Evolutionary conservation across 1,140 invertebrate species (phyloP).

Genomic region (Drosophila pandora): DNA sequence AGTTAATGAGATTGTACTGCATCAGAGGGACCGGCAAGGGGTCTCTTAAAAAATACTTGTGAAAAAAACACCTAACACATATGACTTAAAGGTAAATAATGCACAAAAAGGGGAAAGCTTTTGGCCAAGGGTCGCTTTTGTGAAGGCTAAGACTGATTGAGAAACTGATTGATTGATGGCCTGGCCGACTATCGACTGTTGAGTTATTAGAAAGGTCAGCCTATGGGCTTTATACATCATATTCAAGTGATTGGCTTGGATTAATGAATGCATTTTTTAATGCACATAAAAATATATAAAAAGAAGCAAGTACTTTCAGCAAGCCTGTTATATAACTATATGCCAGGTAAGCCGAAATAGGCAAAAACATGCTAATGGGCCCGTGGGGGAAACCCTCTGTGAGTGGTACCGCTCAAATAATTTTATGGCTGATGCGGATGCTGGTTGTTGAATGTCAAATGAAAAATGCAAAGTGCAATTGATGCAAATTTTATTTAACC

Average conservation of each 20-base stretch:
- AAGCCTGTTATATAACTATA: constrained; percentile 32
- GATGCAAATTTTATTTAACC: constrained; percentile 64
- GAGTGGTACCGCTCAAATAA: constrained; percentile 34
- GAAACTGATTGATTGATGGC: constrained; percentile 39
- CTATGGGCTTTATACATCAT: background rate
- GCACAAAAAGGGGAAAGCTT: constrained; percentile 48
- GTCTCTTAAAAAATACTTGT: constrained; percentile 16
- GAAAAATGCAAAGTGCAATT: constrained; percentile 61
- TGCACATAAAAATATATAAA: constrained; percentile 11
- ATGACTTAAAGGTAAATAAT: constrained; percentile 35
- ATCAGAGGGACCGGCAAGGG: background rate
- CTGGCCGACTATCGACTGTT: background rate
- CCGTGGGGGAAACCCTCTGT: constrained; percentile 6
- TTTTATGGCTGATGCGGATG: constrained; percentile 66
- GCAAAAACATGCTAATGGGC: background rate
- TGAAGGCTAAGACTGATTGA: constrained; percentile 35
- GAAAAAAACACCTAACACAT: constrained; percentile 20
- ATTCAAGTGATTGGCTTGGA: constrained; percentile 5
- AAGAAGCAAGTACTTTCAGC: constrained; percentile 1
- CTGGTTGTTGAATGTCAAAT: constrained; percentile 58
- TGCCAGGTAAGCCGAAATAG: background rate
- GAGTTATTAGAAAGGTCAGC: constrained; percentile 41
- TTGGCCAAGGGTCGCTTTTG: constrained; percentile 35
- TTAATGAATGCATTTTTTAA: constrained; percentile 13
- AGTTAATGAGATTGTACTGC: constrained; percentile 65